phyloP scores from a whole-genome alignment of 2,888 invertebrate species.

The Corbicula japonica region DNA sequence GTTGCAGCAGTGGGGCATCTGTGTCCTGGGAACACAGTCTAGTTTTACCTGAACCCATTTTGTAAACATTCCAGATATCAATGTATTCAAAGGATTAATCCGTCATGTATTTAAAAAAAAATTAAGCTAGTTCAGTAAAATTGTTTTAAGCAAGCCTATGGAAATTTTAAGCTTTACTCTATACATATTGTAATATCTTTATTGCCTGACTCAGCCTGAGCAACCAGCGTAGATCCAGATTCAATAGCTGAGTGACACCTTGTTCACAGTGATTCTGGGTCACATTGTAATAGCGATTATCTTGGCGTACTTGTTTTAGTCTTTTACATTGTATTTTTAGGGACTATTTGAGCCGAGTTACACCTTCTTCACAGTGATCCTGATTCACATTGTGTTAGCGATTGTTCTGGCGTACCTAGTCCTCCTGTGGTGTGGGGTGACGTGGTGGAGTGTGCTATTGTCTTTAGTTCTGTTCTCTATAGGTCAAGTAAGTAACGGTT shows the following conservation, averaged over 20 bases:
- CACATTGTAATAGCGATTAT: background rate
- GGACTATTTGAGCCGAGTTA: constrained; percentile 82
- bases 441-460: constrained; percentile 77
- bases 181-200: too few species aligned
- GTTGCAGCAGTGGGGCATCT: too few species aligned
- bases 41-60: too few species aligned
- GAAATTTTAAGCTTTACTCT: too few species aligned
- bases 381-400: constrained; percentile 82
- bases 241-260: background rate
- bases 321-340: constrained; percentile 63
- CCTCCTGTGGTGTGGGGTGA: constrained; percentile 80
- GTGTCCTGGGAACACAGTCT: too few species aligned
- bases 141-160: too few species aligned
- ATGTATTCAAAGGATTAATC: too few species aligned
- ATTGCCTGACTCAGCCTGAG: too few species aligned
- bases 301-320: background rate
- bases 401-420: constrained; percentile 82
- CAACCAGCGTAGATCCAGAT: too few species aligned
- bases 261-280: background rate
- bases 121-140: too few species aligned
- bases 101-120: too few species aligned
- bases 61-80: too few species aligned
- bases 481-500: constrained; percentile 81
- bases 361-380: constrained; percentile 78
- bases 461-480: constrained; percentile 77